phyloP scores from a whole-genome alignment of 2,888 invertebrate species.

The Drosophila greeni region DNA sequence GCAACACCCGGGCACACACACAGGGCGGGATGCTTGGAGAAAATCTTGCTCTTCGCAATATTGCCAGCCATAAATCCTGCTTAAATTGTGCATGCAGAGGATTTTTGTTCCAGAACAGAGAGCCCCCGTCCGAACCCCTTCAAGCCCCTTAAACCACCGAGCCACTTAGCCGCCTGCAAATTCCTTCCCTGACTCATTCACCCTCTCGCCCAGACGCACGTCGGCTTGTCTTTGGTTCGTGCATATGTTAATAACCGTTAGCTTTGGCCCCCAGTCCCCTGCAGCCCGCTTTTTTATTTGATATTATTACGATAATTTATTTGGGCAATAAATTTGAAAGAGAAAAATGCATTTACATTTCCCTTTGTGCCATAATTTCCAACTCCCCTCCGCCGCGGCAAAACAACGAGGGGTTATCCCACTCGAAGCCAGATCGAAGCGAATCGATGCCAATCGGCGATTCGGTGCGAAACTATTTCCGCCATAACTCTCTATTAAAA shows the following conservation, averaged over 20 bases:
- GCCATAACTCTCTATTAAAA: conserved; percentile 34
- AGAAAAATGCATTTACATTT: conserved; percentile 75
- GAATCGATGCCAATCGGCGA: conserved; percentile 11
- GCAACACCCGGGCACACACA: conserved; percentile 9
- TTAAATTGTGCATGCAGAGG: conserved; percentile 73
- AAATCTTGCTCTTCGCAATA: conserved; percentile 61
- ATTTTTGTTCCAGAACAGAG: conserved; percentile 68
- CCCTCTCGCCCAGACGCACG: conserved; percentile 28
- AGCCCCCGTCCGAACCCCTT: conserved; percentile 6
- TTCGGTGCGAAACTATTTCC: conserved; percentile 7
- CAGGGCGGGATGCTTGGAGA: conserved; percentile 23
- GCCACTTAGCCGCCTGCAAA: conserved; percentile 53
- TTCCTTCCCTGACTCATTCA: conserved; percentile 29
- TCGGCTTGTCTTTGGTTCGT: conserved; percentile 47
- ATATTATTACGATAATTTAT: conserved; percentile 76
- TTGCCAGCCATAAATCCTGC: conserved; percentile 72
- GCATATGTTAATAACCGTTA: conserved; percentile 71
- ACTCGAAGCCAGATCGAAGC: conserved; percentile 22
- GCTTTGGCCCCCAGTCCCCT: conserved; percentile 46
- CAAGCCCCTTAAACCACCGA: conserved; percentile 17
- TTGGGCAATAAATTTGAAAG: conserved; percentile 74
- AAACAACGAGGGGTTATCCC: conserved; percentile 30
- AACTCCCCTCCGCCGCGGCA: conserved; percentile 43
- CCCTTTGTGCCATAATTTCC: conserved; percentile 63
- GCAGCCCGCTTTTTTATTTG: conserved; percentile 60